phyloP scores from a whole-genome alignment of 2,888 invertebrate species.

The Ariolimax columbianus region DNA sequence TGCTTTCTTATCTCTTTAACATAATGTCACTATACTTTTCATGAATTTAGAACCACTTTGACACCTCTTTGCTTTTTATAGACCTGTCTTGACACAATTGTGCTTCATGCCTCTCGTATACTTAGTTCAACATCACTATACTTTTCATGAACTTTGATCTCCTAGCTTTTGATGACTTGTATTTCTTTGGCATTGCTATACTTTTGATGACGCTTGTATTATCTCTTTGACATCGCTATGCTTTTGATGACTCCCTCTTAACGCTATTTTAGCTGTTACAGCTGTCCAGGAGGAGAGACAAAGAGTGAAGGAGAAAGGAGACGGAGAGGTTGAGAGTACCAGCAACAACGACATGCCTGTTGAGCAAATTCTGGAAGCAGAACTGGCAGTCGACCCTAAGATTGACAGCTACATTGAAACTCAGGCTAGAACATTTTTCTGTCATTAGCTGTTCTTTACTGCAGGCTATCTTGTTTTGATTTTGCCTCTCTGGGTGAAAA shows the following conservation, averaged over 20 bases:
- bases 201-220: not conserved
- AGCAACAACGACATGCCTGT: slow-evolving; percentile 92
- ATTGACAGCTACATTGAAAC: slow-evolving; percentile 81
- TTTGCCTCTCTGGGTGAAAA: no score
- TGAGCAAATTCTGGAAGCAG: slow-evolving; percentile 94
- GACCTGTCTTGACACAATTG: no score
- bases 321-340: slow-evolving; percentile 87
- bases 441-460: no score
- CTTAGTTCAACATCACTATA: no score
- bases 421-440: slow-evolving; percentile 80
- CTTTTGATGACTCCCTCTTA: slow-evolving; percentile 6
- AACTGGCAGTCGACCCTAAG: slow-evolving; percentile 85
- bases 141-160: no score
- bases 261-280: slow-evolving; percentile 57
- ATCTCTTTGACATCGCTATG: not conserved
- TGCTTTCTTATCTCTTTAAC: no score
- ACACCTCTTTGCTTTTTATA: no score
- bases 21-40: no score
- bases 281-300: slow-evolving; percentile 92
- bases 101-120: no score
- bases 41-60: no score
- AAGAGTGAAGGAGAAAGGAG: slow-evolving; percentile 86
- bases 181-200: not conserved
- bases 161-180: no score
- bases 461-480: no score